Evolutionary conservation across 2,888 invertebrate genomes (phyloP), one percentile per base, ranked within the genome.

Genomic region (Eupithecia abbreviata): DNA sequence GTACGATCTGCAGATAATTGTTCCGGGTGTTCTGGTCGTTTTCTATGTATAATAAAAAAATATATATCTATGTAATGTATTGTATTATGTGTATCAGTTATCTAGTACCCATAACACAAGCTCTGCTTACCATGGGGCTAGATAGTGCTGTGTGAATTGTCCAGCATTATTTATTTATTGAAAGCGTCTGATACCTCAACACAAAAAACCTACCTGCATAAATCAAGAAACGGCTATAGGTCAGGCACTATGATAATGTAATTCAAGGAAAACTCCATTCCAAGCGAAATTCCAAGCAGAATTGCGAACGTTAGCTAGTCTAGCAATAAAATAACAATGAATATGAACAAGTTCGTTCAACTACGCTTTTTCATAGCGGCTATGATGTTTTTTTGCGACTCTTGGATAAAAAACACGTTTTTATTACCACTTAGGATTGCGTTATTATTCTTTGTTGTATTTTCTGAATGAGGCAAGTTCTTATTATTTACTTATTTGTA

Each of bases 291-390:
- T 47, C 45, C 70, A 62, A 41, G 4, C 49, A 12, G 6, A 76
- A 47, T 49, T 12, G 47, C 65, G 15, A 58, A 43, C n/a, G 18
- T 49, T 51, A 69, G 30, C 51, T 77, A 67, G 72, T 70, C 70
- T 66, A 62, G 71, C 76, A 78, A 80, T 80, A 80, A 79, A 79
- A 79, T 79, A 82, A 77, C 79, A 80, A 81, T 81, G 77, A 81
- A 79, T 72, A 74, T 49, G 73, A 77, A 77, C 71, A 74, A 77
- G 80, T 79, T 79, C 78, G 78, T 79, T 81, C 79, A 80, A 82
- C 79, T 79, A 72, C 47, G 69, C 62, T 75, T 43, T 79, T 71
- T 80, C 79, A 82, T 79, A 75, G 74, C 79, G 73, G 55, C 77
- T 55, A 67, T 42, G 51, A 42, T 66, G 73, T 78, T 75, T 78